Percentiles rank a stretch among this genome's conserved stretches.
Conservation (phyloP, 92 coral and sea anemone genomes). For the Bergia sp. region DNA sequence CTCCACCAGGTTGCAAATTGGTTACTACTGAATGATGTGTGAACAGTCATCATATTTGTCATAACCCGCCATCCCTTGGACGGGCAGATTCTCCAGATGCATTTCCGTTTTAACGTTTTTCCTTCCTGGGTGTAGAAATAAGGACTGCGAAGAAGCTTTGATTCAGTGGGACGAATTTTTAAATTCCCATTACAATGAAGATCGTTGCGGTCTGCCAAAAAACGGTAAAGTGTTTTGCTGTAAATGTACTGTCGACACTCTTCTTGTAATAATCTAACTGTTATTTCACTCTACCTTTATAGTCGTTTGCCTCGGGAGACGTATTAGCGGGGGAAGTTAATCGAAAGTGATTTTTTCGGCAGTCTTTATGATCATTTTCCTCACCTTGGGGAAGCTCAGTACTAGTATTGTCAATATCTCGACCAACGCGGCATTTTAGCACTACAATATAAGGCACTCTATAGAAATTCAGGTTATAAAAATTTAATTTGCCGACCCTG, state of each 20-base stretch:
- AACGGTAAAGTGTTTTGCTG: neutral
- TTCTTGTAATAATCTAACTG: no score
- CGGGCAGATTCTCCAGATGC: slow-evolving; percentile 39
- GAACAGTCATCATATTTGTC: slow-evolving; percentile 26
- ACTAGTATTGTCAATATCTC: no score
- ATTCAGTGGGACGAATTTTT: slow-evolving; percentile 30
- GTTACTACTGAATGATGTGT: slow-evolving; percentile 30
- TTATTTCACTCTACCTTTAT: no score
- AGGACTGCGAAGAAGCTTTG: slow-evolving; percentile 40
- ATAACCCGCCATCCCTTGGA: slow-evolving; percentile 27
- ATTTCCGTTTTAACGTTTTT: slow-evolving; percentile 11
- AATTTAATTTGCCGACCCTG: neutral
- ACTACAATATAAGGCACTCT: no score
- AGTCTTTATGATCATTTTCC: no score
- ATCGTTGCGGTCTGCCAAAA: slow-evolving; percentile 16
- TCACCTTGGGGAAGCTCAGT: no score
- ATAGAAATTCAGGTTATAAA: no score
- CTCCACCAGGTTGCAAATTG: slow-evolving; percentile 26
- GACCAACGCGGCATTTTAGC: no score
- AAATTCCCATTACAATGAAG: slow-evolving; percentile 10
- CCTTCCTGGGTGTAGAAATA: slow-evolving; percentile 37
- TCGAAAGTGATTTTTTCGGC: no score
- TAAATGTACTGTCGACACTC: neutral
- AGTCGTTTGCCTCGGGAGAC: no score
- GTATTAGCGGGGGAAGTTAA: no score